These are phyloP conservation scores for Platysternon megacephalum DNA, from an alignment of 2,113 vertebrate species.

Conservation along the genomic window DNA sequence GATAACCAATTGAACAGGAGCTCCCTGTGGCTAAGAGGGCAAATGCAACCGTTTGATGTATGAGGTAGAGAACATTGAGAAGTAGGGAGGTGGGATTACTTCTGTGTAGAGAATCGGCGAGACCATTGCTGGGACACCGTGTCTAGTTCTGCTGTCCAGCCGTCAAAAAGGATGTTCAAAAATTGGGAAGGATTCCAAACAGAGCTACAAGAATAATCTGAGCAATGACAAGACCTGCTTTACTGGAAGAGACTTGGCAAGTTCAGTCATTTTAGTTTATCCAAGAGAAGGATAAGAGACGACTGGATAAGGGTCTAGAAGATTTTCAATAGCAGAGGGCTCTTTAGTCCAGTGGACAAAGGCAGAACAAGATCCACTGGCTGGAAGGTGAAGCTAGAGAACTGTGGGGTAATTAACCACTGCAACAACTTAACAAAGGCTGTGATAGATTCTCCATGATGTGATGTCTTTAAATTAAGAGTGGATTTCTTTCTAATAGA, in stretches of 20 bases:
- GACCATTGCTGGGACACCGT: not conserved
- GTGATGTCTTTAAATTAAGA: not conserved
- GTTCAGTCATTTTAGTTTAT: not conserved
- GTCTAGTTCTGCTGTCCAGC: not conserved
- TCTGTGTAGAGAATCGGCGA: not conserved
- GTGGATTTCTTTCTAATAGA: conserved; percentile 45
- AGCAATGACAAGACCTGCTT: not conserved
- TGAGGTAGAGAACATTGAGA: rapidly evolving
- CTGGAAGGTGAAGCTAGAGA: conserved; percentile 32
- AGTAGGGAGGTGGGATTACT: not conserved
- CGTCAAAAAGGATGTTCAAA: not conserved
- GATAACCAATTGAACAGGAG: not conserved
- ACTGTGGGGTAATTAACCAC: conserved; percentile 47
- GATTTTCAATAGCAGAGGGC: not conserved
- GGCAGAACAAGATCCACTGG: conserved; percentile 33
- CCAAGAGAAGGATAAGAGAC: not conserved
- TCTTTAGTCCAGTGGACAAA: conserved; percentile 26
- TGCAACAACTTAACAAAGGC: not conserved
- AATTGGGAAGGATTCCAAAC: not conserved
- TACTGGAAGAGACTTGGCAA: rapidly evolving
- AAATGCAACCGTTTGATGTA: rapidly evolving
- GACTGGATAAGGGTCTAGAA: conserved; percentile 29
- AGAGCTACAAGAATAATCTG: not conserved
- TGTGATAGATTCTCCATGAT: conserved; percentile 40
- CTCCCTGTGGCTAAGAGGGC: not conserved